Evolutionary conservation across 2,113 vertebrate genomes (phyloP), one percentile per base, ranked within the genome.

Genomic region (Electrona antarctica): DNA sequence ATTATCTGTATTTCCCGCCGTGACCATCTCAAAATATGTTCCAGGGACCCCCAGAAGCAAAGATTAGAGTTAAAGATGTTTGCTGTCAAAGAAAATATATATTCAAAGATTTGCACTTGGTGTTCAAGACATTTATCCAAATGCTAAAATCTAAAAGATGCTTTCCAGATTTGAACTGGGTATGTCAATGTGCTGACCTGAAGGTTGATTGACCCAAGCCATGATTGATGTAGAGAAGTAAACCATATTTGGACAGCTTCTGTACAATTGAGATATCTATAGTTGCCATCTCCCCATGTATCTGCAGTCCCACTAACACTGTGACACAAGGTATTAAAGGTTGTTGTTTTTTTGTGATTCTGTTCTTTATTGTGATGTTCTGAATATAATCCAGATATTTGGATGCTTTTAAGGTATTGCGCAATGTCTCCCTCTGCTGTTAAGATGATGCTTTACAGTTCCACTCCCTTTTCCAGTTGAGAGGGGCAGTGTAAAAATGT

Each of bases 291-390:
- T 88, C 90, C 85, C 86, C 77, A 73, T 88, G 88, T 94, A 92
- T 90, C 85, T 93, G 84, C 88, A 89, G 94, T 94, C 94, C 92
- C 93, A 94, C 95, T 92, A 93, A 95, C 95, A 96, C 95, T 96
- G 95, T 96, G 95, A 96, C 93, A 95, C 93, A 92, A 84, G 82
- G 78, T 88, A 89, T 85, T 90, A 88, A 85, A 88, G 59, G 61
- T 74, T 80, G 74, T 87, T 85, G 78, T 85, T 87, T 87, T 88
- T 82, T 21, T 79, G 74, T 84, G 82, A 80, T 73, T 72, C 49
- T 29, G 8, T 13, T 63, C 7, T 76, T 85, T 5, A 71, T 80
- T 79, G 5, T 41, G 33, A 41, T 2, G 5, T 41, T 41, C 33
- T 6, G 5, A 41, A 41, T 41, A 41, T 6, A 41, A 41, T 41